Evolutionary conservation across 2,797 vertebrate genomes (phyloP), one percentile per base, ranked within the genome.

Genomic region (Phalloptychus januarius): DNA sequence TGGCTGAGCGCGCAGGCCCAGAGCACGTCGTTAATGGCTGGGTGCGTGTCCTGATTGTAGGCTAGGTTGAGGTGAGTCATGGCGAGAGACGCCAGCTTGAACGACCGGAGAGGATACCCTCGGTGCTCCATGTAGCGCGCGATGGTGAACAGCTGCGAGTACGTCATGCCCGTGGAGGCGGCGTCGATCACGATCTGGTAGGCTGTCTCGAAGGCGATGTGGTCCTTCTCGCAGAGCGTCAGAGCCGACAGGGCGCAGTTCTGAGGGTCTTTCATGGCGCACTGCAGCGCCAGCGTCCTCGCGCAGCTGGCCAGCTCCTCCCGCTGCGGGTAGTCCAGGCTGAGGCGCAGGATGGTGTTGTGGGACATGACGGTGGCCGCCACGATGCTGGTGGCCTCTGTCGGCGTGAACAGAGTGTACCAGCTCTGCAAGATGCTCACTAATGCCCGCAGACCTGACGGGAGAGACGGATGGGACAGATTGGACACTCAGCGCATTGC

Each of bases 1-100:
- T 99, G 98, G 95, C 98, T 99, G 88, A 99, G 96, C 2, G 98
- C 98, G 10, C 98, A 99, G 16, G 97, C 98, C 98, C 98, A 99
- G 40, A 99, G 96, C 89, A 99, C 98, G 13, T 99, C 98, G 0
- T 99, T 99, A 93, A 99, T 99, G 89, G 98, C 98, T 0, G 98
- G 98, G 92, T 99, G 98, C 0, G 98, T 99, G 95, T 99, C 98
- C 96, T 99, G 98, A 96, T 99, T 99, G 94, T 99, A 99, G 48
- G 98, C 98, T 90, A 99, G 95, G 95, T 99, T 99, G 72, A 99
- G 97, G 92, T 99, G 98, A 0, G 97, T 97, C 98, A 99, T 99
- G 93, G 98, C 98, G 65, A 99, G 93, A 0, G 98, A 98, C 56
- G 98, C 98, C 94, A 99, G 89, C 93, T 99, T 99, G 93, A 98